These are phyloP conservation scores for Tricholauxania praeusta DNA, from an alignment of 2,888 invertebrate species.

Conservation along the genomic window DNA sequence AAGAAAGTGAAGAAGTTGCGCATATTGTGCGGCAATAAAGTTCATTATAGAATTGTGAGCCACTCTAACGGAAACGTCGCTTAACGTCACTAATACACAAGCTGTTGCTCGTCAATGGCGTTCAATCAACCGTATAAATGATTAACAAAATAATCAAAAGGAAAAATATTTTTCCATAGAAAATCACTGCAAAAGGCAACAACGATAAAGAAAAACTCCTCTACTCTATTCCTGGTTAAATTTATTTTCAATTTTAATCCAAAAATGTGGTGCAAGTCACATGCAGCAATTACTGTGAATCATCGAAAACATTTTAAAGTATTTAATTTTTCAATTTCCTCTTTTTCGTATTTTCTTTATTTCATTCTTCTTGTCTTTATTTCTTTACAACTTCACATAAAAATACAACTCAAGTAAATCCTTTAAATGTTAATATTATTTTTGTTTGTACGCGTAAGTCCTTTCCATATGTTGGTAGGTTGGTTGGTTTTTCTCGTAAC, in stretches of 20 bases:
- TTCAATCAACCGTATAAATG: conserved; percentile 8
- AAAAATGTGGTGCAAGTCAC: background rate
- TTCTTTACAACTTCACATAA: background rate
- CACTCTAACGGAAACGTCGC: too few relatives aligned
- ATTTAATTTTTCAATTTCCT: conserved; percentile 10
- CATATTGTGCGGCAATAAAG: too few relatives aligned
- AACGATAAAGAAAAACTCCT: background rate
- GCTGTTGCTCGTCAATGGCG: conserved; percentile 7
- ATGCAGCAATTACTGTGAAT: conserved; percentile 18
- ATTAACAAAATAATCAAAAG: background rate
- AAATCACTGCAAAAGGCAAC: conserved; percentile 4
- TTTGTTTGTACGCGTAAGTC: background rate
- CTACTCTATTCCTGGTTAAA: background rate
- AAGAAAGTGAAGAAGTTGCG: too few relatives aligned
- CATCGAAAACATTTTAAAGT: background rate
- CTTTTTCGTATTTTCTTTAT: background rate
- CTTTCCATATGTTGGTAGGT: background rate
- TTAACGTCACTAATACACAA: background rate
- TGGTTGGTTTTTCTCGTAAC: background rate
- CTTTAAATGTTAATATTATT: background rate
- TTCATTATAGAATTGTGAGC: too few relatives aligned
- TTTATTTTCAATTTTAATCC: background rate
- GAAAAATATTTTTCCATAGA: conserved; percentile 16
- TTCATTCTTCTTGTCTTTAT: conserved; percentile 1
- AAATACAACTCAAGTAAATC: background rate